These are phyloP conservation scores for Phrixothrix hirtus DNA, from an alignment of 2,888 invertebrate species.

Conservation along the genomic window DNA sequence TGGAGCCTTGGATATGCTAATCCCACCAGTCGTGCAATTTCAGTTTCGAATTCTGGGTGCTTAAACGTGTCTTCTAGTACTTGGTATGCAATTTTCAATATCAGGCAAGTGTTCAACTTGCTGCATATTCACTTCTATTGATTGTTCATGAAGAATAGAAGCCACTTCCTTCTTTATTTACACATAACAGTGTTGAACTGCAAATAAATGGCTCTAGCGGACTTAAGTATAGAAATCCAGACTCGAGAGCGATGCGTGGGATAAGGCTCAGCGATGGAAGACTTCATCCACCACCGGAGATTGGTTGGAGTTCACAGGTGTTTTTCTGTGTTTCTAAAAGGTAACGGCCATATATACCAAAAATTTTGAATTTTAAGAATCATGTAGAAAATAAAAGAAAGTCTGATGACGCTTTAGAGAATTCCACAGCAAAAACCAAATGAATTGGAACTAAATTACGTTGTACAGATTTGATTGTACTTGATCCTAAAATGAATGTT, in stretches of 20 bases:
- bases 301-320: constrained; percentile 82
- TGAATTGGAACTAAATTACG: constrained; percentile 88
- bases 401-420: constrained; percentile 92
- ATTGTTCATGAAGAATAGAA: too few species aligned
- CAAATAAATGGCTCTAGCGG: constrained; percentile 98
- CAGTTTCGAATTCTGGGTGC: too few species aligned
- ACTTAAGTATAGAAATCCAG: constrained; percentile 93
- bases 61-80: too few species aligned
- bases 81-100: too few species aligned
- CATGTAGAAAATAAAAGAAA: constrained; percentile 87
- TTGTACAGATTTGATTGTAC: constrained; percentile 97
- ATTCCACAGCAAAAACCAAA: constrained; percentile 93
- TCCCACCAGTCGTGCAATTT: too few species aligned
- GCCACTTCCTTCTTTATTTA: too few species aligned
- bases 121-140: too few species aligned
- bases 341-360: neutral
- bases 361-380: constrained; percentile 4
- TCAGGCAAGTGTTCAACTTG: too few species aligned
- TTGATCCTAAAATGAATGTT: too few species aligned
- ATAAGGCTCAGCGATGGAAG: constrained; percentile 89
- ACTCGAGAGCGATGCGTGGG: constrained; percentile 84
- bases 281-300: constrained; percentile 83
- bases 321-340: constrained; percentile 81
- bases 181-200: too few species aligned
- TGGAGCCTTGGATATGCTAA: too few species aligned